Base-by-base conservation (phyloP, 2,888 invertebrate genomes). In the Mimumesa dahlbomi region DNA sequence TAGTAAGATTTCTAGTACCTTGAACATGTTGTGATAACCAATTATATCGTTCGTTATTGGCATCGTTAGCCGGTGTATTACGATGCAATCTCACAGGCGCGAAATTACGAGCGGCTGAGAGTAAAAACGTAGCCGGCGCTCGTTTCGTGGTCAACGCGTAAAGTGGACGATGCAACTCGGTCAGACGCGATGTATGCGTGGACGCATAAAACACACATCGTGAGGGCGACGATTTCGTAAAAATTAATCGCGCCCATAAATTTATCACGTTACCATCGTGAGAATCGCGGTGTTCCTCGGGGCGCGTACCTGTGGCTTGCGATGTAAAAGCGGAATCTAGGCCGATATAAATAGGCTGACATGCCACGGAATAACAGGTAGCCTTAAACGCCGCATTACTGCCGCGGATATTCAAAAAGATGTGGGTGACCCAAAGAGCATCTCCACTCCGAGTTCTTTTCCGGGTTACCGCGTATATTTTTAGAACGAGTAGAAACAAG, bases 301-400 rank as follows among this genome's bases (percentile, higher is more conserved):
- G 71, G 71, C 78, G 73, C 79, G 75, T 81, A 81, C 79, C 80
- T 82, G 82, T 78, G 76, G 80, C 75, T 74, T 73, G 75, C 82
- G 84, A 84, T 85, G 85, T 85, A 86, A 88, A 87, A 85, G 87
- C 84, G 88, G 88, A 88, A 89, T 88, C 86, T 88, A 88, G 88
- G 89, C 86, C 89, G 86, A 88, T 88, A 88, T 88, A 89, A 88
- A 88, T 89, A 89, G 88, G 88, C 86, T 86, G 85, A 83, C 81
- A 84, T 80, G 83, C 81, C 81, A 83, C 81, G 83, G 84, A 85
- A 88, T 88, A 88, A 88, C 88, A 88, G 88, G 88, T 88, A 88
- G 87, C 85, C 85, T 87, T 87, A 85, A 85, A 85, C 77, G 77
- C 63, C 58, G 61, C 69, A 74, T 64, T 70, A 67, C 64, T 34